Evolutionary conservation across 2,113 vertebrate genomes (phyloP).

Genomic region (Ginglymostoma cirratum): DNA sequence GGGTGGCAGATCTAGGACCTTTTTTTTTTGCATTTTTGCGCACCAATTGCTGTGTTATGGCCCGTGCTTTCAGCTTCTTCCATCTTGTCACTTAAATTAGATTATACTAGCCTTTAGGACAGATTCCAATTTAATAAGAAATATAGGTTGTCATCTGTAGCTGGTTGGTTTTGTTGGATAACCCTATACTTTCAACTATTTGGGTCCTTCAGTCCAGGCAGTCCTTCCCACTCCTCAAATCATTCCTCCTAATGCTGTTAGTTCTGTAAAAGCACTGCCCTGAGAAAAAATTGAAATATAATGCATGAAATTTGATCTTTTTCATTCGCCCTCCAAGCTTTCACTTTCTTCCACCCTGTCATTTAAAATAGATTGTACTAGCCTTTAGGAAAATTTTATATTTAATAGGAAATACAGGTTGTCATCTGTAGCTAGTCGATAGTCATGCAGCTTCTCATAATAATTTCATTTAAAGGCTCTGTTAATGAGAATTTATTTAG

Average conservation of each 20-base stretch:
- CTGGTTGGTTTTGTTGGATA: not conserved
- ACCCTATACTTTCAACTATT: not conserved
- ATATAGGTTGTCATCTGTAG: slow-evolving; percentile 16
- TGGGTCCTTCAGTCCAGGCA: not conserved
- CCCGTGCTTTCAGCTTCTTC: not conserved
- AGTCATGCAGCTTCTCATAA: slow-evolving; percentile 36
- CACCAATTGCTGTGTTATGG: not conserved
- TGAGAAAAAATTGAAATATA: not conserved
- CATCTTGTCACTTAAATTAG: slow-evolving; percentile 41
- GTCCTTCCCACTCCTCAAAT: not conserved
- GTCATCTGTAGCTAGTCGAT: slow-evolving; percentile 21
- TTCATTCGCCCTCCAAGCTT: not conserved
- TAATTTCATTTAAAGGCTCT: slow-evolving; percentile 40
- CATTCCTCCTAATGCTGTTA: not conserved
- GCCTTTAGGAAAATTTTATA: slow-evolving; percentile 42
- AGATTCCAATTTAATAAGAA: slow-evolving; percentile 43
- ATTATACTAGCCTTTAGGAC: slow-evolving; percentile 38
- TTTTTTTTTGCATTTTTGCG: not conserved
- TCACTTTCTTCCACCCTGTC: not conserved
- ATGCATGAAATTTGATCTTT: slow-evolving; percentile 21
- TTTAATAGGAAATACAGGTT: slow-evolving; percentile 40
- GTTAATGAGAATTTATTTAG: slow-evolving; percentile 43
- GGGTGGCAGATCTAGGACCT: too few relatives aligned
- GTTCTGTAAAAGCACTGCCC: not conserved
- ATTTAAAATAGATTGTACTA: slow-evolving; percentile 41